Evolutionary conservation across 1,140 invertebrate species (phyloP), one percentile per base, ranked within the genome.

Genomic region (Philopotamus ludificatus): DNA sequence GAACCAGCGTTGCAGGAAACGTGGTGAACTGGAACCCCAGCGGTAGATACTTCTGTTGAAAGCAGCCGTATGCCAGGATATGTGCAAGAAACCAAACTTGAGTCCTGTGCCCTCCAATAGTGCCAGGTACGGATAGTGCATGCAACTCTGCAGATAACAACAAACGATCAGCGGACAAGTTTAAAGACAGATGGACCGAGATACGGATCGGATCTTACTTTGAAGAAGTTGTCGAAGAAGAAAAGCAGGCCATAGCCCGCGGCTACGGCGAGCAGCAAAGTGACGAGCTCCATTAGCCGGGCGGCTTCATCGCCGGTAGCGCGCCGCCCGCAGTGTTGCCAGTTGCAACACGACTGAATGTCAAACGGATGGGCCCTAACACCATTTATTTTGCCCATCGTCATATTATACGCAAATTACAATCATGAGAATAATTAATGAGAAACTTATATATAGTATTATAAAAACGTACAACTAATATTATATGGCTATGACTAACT

Each of bases 111-210:
- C 88, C 75, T 89, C 83, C 57, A 92, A 70, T 71, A 92, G 87
- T 62, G 86, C 84, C 53, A 89, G 79, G 72, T 93, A 92, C 0
- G 89, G 89, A 73, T 88, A 88, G 73, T 90, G 87, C 74, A 88
- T 87, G 76, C 90, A 93, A 72, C 87, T 88, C 89, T 92, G 79
- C 71, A 88, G 84, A 7, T 66, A 73, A 71, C 73, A 71, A 70
- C 10, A 39, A n/a, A 21, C 10, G 9, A n/a, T 53, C 10, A 53
- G 16, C 8, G 16, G 23, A 57, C 25, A 25, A 22, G 47, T 22
- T 26, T 15, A 47, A 60, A 60, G 9, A 39, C 41, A 16, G n/a
- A 39, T 39, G 21, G 45, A 28, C 39, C n/a, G n/a, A 21, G 16
- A 16, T 15, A 42, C 25, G 39, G 16, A 41, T 53, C 45, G 26